Conservation (phyloP, 2,113 vertebrate genomes). For the Cepphus grylle region DNA sequence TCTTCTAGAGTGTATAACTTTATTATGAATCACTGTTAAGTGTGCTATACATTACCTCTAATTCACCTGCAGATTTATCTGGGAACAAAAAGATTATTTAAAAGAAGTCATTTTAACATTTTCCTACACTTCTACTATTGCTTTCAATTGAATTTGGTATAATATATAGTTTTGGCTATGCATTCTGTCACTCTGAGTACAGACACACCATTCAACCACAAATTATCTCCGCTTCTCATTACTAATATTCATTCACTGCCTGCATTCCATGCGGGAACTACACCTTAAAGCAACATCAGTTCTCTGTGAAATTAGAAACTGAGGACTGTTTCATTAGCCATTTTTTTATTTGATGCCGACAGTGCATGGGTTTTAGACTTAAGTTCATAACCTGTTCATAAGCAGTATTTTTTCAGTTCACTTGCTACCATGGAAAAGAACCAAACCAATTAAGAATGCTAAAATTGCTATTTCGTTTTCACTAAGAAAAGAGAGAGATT, state of each 20-base stretch:
- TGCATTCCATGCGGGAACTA: constrained; percentile 18
- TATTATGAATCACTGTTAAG: background rate
- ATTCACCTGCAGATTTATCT: constrained; percentile 21
- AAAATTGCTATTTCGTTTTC: constrained; percentile 41
- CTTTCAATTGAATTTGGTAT: constrained; percentile 48
- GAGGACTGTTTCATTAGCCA: constrained; percentile 50
- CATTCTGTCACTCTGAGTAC: constrained; percentile 40
- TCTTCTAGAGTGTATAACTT: background rate
- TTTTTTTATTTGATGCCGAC: constrained; percentile 28
- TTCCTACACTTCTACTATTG: background rate
- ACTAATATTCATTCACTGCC: constrained; percentile 61
- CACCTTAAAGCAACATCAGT: constrained; percentile 61
- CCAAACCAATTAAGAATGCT: constrained; percentile 60
- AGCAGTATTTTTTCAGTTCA: constrained; percentile 33
- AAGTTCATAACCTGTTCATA: constrained; percentile 36
- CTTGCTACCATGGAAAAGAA: constrained; percentile 40
- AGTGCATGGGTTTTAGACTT: constrained; percentile 22
- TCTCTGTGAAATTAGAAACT: constrained; percentile 72
- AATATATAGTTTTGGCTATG: constrained; percentile 18
- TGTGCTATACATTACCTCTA: background rate
- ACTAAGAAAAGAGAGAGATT: constrained; percentile 19
- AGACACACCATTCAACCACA: constrained; percentile 44
- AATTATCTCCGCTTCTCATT: constrained; percentile 70
- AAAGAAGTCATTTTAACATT: constrained; percentile 41
- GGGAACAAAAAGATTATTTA: constrained; percentile 41